Base-by-base conservation (phyloP, 2,888 invertebrate genomes). In the Achlya flavicornis region DNA sequence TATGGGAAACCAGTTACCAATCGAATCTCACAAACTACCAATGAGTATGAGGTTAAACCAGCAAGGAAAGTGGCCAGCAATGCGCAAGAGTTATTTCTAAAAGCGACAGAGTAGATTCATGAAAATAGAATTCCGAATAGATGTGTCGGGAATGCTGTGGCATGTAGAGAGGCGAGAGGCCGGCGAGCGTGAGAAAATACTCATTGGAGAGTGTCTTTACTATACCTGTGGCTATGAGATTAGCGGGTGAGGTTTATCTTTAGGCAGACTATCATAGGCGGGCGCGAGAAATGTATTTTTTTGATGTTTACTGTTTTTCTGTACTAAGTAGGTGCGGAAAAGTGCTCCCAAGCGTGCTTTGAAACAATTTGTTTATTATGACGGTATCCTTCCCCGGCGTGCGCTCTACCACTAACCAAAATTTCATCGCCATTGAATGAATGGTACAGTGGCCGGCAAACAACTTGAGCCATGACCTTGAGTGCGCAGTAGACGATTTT, bases 121-220 rank as follows among this genome's bases (percentile, higher is more conserved):
- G 66, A 69, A 72, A 66, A 67, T 64, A 65, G 53, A 63, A 65
- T 64, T 67, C 68, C 64, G 61, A 62, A 68, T 70, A 73, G 70
- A 77, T 71, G 74, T 73, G 73, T 70, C 74, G 69, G 80, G 76
- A 71, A 77, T 78, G 72, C 63, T 66, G 75, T 69, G 63, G 72
- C 74, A 74, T 78, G 80, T 73, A 72, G 73, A 70, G 72, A 69
- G 64, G 72, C 70, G 62, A 72, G 72, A 69, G 76, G 75, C 72
- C 71, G 78, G 77, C 74, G 80, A 82, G 70, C 91, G 92, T 91
- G 92, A 85, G 92, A 92, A 91, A 83, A 87, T 83, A 78, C 79
- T 73, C 72, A 75, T 75, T 78, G 71, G 83, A 86, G 85, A 86
- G 84, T 84, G 81, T 71, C 76, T 73, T 53, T 80, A 76, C 81